A percentile compares a stretch with the other conserved stretches of the same genome.
These are phyloP conservation scores for Zaprionus africanus DNA, from an alignment of 1,140 invertebrate species.

Conservation along the genomic window DNA sequence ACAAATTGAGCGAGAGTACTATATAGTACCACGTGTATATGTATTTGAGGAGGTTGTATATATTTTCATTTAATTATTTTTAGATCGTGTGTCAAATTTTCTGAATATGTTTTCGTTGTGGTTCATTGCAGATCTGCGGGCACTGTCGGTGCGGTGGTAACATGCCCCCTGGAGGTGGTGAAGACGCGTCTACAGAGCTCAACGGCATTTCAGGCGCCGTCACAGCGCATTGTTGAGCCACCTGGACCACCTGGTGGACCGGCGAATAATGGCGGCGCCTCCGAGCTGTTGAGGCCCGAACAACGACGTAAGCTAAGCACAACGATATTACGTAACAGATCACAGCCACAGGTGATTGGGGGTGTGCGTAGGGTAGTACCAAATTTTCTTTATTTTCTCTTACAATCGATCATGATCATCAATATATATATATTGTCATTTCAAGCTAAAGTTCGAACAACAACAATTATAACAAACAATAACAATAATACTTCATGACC, in stretches of 20 bases:
- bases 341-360: constrained; percentile 85
- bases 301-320: constrained; percentile 84
- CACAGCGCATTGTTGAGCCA: constrained; percentile 82
- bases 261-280: constrained; percentile 64
- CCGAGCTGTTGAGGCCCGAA: constrained; percentile 81
- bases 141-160: constrained; percentile 97
- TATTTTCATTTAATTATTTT: constrained; percentile 28
- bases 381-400: constrained; percentile 67
- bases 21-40: not conserved
- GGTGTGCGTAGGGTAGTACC: constrained; percentile 84
- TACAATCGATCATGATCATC: constrained; percentile 13
- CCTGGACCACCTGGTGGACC: constrained; percentile 62
- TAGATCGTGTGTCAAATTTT: constrained; percentile 16
- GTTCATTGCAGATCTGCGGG: constrained; percentile 92
- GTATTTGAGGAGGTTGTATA: not conserved
- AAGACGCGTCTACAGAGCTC: constrained; percentile 99
- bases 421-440: constrained; percentile 11
- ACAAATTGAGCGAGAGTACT: not conserved
- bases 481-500: constrained; percentile 22
- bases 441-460: not conserved
- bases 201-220: constrained; percentile 87
- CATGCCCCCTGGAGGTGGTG: constrained; percentile 99
- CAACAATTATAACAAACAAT: not conserved
- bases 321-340: constrained; percentile 84
- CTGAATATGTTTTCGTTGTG: constrained; percentile 28